Conservation (phyloP, 2,888 invertebrate species). For the Dendrolimus houi region DNA sequence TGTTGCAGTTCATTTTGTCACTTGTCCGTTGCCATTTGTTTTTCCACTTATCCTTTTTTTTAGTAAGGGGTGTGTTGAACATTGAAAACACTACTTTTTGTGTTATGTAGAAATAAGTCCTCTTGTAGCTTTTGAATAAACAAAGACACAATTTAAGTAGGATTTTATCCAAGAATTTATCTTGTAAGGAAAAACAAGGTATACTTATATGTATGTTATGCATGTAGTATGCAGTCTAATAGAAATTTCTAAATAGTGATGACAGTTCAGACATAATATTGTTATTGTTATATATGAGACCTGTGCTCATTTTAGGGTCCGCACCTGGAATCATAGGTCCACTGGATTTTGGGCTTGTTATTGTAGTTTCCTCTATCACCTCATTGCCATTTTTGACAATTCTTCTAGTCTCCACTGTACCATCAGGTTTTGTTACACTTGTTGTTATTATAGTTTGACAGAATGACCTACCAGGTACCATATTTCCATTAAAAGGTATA, state of each 20-base stretch:
- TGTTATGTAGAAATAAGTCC: too few species aligned
- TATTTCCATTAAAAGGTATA: slow-evolving; percentile 37
- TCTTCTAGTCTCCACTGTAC: slow-evolving; percentile 52
- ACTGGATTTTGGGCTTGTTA: slow-evolving; percentile 26
- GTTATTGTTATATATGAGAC: slow-evolving; percentile 29
- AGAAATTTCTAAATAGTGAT: slow-evolving; percentile 50
- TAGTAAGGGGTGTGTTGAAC: too few species aligned
- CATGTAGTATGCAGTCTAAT: slow-evolving; percentile 21
- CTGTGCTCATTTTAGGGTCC: slow-evolving; percentile 31
- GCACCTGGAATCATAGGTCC: slow-evolving; percentile 27
- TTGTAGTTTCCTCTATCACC: slow-evolving; percentile 52
- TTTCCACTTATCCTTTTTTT: too few species aligned
- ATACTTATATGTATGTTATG: too few species aligned
- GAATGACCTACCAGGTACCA: slow-evolving; percentile 52
- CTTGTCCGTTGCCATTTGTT: too few species aligned
- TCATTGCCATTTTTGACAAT: slow-evolving; percentile 62
- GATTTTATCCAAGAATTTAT: too few species aligned
- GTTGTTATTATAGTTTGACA: slow-evolving; percentile 65
- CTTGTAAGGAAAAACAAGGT: too few species aligned
- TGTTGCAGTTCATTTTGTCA: too few species aligned
- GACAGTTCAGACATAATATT: slow-evolving; percentile 41
- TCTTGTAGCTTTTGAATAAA: too few species aligned
- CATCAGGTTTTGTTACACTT: slow-evolving; percentile 58
- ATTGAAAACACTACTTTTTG: too few species aligned
- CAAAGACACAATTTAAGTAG: too few species aligned